phyloP scores from a whole-genome alignment of 2,113 vertebrate genomes.

The Anser cygnoides region DNA sequence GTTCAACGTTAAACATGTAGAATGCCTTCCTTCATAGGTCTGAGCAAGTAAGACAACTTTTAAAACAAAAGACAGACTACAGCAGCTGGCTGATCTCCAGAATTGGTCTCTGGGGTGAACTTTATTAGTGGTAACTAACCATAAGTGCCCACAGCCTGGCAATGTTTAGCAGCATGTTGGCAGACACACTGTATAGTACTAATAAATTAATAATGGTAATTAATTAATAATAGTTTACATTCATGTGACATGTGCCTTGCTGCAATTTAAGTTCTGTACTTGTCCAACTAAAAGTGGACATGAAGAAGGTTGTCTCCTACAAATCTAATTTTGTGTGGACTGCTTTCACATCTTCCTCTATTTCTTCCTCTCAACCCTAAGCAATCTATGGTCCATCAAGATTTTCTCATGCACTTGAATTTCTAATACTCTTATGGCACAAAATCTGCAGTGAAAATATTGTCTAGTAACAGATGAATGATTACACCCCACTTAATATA shows the following conservation, averaged over 20 bases:
- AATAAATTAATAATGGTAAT: constrained; percentile 63
- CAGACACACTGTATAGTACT: constrained; percentile 5
- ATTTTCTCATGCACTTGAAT: not conserved
- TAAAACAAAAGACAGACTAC: constrained; percentile 27
- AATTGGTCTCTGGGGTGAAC: constrained; percentile 9
- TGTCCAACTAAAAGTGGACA: not conserved
- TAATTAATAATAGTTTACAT: constrained; percentile 51
- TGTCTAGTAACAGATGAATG: not conserved
- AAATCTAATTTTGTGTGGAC: not conserved
- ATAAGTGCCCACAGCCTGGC: constrained; percentile 32
- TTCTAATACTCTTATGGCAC: not conserved
- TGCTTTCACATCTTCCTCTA: not conserved
- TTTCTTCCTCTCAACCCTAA: not conserved
- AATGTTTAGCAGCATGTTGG: constrained; percentile 49
- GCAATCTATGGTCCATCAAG: not conserved
- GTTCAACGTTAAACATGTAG: not conserved
- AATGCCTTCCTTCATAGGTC: not conserved
- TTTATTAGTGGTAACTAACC: constrained; percentile 52
- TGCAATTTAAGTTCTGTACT: constrained; percentile 11
- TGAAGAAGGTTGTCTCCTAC: not conserved
- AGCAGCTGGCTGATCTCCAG: constrained; percentile 38
- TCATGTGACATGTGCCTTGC: constrained; percentile 13
- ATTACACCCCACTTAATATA: not conserved
- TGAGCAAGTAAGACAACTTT: constrained; percentile 14
- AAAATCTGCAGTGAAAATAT: not conserved